A percentile compares a stretch with the other conserved stretches of the same genome.
phyloP scores from a whole-genome alignment of 2,888 invertebrate genomes.

The Rhagonycha fulva region DNA sequence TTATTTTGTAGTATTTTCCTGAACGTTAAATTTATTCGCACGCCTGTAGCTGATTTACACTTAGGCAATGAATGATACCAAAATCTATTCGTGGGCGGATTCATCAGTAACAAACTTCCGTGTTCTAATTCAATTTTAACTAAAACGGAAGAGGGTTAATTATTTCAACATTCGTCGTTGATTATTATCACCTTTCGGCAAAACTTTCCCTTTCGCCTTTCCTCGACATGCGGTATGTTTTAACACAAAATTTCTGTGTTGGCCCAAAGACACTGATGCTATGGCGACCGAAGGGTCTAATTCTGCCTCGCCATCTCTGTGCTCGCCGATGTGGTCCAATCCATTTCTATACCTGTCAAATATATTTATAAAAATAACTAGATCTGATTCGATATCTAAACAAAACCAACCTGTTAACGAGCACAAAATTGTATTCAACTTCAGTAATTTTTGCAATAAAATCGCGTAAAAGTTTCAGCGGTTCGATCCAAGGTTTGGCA shows the following conservation, averaged over 20 bases:
- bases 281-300: slow-evolving; percentile 65
- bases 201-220: slow-evolving; percentile 54
- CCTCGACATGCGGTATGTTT: slow-evolving; percentile 64
- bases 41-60: slow-evolving; percentile 59
- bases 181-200: neutral
- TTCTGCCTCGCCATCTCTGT: slow-evolving; percentile 72
- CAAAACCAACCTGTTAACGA: slow-evolving; percentile 65
- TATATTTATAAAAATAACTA: too few relatives aligned
- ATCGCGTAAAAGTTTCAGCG: slow-evolving; percentile 59
- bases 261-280: slow-evolving; percentile 70
- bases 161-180: neutral
- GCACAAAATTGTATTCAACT: slow-evolving; percentile 66
- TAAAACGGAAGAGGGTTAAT: slow-evolving; percentile 42
- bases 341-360: slow-evolving; percentile 68
- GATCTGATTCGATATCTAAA: too few relatives aligned
- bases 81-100: slow-evolving; percentile 68
- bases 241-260: slow-evolving; percentile 66
- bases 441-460: slow-evolving; percentile 59
- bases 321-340: slow-evolving; percentile 71
- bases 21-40: slow-evolving; percentile 71
- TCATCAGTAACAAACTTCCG: slow-evolving; percentile 71
- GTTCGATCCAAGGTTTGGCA: slow-evolving; percentile 65
- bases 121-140: slow-evolving; percentile 65
- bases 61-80: slow-evolving; percentile 74
- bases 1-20: slow-evolving; percentile 52